Base-by-base conservation (phyloP, 2,113 vertebrate species). In the Larimichthys crocea region DNA sequence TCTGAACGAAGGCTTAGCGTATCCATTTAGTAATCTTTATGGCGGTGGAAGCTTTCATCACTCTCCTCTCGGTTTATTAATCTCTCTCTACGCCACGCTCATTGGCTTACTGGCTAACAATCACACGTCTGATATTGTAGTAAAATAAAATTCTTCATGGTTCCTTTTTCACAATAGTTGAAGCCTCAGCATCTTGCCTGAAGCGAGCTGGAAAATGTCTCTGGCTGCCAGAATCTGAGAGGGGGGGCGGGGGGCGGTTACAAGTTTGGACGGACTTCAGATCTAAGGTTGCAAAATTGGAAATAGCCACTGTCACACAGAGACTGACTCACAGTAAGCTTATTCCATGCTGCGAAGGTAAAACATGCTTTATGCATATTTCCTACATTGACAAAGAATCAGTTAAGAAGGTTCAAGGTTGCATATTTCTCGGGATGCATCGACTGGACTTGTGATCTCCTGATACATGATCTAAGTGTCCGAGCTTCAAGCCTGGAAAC, bases 201-300 rank as follows among this genome's bases (percentile, higher is more conserved):
- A 80, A 80, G 76, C 19, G 70, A 89, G 68, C 74, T 81, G 89
- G 87, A 84, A 92, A 92, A 84, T 50, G 66, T 65, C n/a, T 81
- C 40, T 26, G 14, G 29, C 7, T 82, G 87, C 91, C 89, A 83
- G 83, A 50, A 62, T 71, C 48, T 49, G 72, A 29, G 53, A 81
- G 26, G 2, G 26, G 26, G 26, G 26, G 35, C 8, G 42, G 42
- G 46, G 74, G 57, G n/a, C n/a, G n/a, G 61, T 17, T 75, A 60
- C 20, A 10, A 50, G 69, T 76, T 77, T 74, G 74, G 70, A 79
- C 70, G 24, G n/a, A 67, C 59, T 56, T 65, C 62, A 55, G 53
- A 77, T 76, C 26, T 63, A 20, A 60, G 60, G 35, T 74, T 71
- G 42, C 65, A 82, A 46, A 71, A 55, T 19, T 77, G 55, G 49